Evolutionary conservation across 2,797 vertebrate genomes (phyloP), one percentile per base, ranked within the genome.

Genomic region (Liparis tanakae): DNA sequence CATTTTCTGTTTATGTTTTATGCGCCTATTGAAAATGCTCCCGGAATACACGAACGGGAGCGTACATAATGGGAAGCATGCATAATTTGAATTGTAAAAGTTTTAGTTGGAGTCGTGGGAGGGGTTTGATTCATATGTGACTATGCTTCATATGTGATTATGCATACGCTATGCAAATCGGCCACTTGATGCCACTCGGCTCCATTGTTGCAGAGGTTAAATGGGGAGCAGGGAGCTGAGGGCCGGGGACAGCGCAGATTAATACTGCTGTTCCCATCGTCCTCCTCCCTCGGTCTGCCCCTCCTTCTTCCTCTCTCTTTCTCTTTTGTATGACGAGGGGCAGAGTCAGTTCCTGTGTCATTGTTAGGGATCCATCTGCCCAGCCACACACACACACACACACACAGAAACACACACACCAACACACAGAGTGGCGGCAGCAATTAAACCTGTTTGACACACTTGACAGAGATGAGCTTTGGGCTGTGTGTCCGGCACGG

Each of bases 371-470:
- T 85, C 90, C 88, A 90, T 90, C 86, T 90, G 88, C 72, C 73
- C 20, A 0, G 64, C 60, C 73, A 73, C 73, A 72, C 41, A 70
- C 36, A 75, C 61, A 57, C 74, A 70, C 72, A 53, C 63, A 70
- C n/a, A n/a, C n/a, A n/a, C n/a, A n/a, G n/a, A n/a, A 62, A 71
- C 74, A 66, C 54, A 70, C 66, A 64, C 41, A 55, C 25, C 36
- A 64, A 48, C 56, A 53, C 57, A 41, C 10, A 69, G 57, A 36
- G 70, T 17, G 7, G 17, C 67, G 64, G 76, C 65, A 61, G 88
- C 88, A 92, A 92, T 92, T 92, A 92, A 91, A 87, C 86, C 91
- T 85, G 85, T 90, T 91, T 91, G 92, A 94, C 92, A 92, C 88
- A 90, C 84, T 91, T 91, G 90, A 93, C 91, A 91, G 86, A 88